Conservation (phyloP, 2,888 invertebrate species). For the Tenthredo amoena region DNA sequence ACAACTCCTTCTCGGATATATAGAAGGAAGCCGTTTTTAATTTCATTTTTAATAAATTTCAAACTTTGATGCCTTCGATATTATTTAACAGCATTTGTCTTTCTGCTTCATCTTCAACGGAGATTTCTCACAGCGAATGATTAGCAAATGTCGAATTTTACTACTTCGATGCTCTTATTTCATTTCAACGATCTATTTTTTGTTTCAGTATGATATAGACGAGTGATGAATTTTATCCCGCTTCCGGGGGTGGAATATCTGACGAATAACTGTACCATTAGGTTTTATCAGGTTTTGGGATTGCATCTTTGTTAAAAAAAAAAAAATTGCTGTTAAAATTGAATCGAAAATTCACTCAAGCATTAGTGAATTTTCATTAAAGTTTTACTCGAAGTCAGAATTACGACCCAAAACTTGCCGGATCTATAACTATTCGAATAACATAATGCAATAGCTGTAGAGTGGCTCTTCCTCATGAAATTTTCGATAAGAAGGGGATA, state of each 20-base stretch:
- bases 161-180: not conserved
- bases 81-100: not conserved
- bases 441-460: not conserved
- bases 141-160: not conserved
- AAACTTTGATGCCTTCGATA: not conserved
- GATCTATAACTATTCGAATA: not conserved
- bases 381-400: not conserved
- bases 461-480: not conserved
- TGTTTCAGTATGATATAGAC: not conserved
- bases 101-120: not conserved
- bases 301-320: not conserved
- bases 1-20: not conserved
- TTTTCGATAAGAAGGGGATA: not conserved
- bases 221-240: not conserved
- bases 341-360: not conserved
- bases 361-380: not conserved
- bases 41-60: not conserved
- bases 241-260: not conserved
- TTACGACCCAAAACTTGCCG: not conserved
- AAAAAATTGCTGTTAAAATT: not conserved
- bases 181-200: not conserved
- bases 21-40: not conserved
- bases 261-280: not conserved
- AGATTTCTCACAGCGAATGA: not conserved
- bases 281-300: not conserved